Percentiles rank a stretch among this genome's conserved stretches.
Evolutionary conservation across 2,113 vertebrate species (phyloP).

Genomic region (Terrapene triunguis): DNA sequence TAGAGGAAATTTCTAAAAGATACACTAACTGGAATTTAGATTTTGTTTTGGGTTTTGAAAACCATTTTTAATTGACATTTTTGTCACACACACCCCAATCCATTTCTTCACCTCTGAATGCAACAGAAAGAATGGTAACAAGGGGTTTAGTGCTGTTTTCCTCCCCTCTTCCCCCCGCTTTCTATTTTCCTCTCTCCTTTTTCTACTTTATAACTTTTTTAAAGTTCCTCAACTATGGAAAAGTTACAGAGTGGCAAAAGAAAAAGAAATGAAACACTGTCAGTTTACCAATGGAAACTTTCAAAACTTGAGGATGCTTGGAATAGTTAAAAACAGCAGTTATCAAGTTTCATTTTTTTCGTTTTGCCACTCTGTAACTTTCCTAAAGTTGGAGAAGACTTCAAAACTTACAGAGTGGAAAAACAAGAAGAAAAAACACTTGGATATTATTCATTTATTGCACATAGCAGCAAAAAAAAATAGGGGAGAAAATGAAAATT

Average conservation of each 20-base stretch:
- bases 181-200: neutral
- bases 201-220: neutral
- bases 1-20: neutral
- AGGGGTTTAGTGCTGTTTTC: neutral
- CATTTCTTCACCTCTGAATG: neutral
- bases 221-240: neutral
- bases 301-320: neutral
- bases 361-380: neutral
- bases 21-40: neutral
- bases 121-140: neutral
- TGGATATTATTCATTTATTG: neutral
- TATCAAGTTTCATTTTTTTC: neutral
- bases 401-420: neutral
- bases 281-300: neutral
- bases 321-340: neutral
- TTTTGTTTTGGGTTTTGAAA: neutral
- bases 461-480: neutral
- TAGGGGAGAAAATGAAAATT: neutral
- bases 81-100: neutral
- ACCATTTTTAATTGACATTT: neutral
- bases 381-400: neutral
- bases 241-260: neutral
- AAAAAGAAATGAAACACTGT: fast-evolving
- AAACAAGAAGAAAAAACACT: fast-evolving
- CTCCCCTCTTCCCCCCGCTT: neutral